Evolutionary conservation across 2,797 vertebrate genomes (phyloP).

Genomic region (Pelodytes ibericus): DNA sequence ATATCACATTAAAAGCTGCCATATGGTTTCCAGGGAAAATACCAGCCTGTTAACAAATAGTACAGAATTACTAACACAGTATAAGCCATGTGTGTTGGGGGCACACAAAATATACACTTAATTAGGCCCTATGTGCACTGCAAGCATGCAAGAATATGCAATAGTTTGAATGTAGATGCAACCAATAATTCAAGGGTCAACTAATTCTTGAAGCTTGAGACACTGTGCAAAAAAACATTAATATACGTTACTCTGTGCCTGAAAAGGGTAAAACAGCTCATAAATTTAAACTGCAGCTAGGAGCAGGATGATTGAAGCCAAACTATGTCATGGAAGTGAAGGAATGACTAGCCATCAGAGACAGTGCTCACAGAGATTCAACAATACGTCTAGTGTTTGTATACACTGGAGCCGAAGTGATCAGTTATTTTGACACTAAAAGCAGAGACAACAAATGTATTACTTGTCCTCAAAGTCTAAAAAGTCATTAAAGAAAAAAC

Average conservation of each 20-base stretch:
- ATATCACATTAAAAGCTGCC: no score
- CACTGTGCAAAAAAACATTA: neutral
- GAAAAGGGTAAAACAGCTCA: neutral
- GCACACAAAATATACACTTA: no score
- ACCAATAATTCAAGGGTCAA: no score
- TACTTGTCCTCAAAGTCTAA: neutral
- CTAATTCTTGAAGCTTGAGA: no score
- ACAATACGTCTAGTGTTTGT: neutral
- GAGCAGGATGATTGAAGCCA: neutral
- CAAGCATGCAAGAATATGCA: no score
- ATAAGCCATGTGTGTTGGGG: no score
- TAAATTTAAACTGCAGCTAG: neutral
- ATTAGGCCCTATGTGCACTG: no score
- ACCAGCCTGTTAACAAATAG: no score
- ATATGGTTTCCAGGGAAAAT: no score
- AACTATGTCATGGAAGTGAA: neutral
- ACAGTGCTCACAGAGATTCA: neutral
- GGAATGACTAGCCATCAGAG: neutral
- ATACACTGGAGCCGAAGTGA: neutral
- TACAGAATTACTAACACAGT: no score
- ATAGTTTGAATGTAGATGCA: no score
- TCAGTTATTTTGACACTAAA: neutral
- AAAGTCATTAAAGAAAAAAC: neutral
- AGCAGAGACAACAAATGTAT: constrained; percentile 5
- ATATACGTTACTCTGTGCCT: neutral